These are phyloP conservation scores for Hypotaenidia okinawae DNA, from an alignment of 2,797 vertebrate species.

Conservation along the genomic window DNA sequence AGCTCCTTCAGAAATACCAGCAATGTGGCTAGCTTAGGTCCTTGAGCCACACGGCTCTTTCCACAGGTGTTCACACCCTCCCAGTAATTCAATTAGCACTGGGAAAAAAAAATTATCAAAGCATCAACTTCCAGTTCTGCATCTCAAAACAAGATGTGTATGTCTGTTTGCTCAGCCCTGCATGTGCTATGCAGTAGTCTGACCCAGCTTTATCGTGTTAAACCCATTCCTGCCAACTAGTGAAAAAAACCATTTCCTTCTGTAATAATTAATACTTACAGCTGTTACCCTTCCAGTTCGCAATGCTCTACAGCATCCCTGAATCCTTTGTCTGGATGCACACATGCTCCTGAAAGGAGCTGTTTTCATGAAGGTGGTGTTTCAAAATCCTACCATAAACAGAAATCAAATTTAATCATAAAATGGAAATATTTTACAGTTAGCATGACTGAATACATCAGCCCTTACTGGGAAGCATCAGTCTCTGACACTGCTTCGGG, in stretches of 20 bases:
- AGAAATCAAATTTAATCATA: not conserved
- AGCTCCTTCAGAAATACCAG: not conserved
- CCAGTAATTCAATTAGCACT: not conserved
- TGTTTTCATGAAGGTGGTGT: not conserved
- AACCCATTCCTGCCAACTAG: not conserved
- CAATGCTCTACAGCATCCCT: not conserved
- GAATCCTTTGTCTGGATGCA: not conserved
- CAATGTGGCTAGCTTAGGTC: not conserved
- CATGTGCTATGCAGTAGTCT: not conserved
- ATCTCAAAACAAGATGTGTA: not conserved
- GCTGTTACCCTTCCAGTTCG: not conserved
- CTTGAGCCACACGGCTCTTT: not conserved
- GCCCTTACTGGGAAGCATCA: not conserved
- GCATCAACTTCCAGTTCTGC: not conserved
- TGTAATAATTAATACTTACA: not conserved
- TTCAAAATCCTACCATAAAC: not conserved
- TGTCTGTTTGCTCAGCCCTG: accelerated
- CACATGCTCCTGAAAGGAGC: not conserved
- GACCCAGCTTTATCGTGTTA: not conserved
- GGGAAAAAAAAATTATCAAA: not conserved
- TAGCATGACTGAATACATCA: not conserved
- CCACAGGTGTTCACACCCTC: not conserved
- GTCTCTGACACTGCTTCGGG: not conserved
- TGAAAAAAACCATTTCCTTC: not conserved
- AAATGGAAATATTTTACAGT: not conserved